A percentile compares a stretch with the other conserved stretches of the same genome.
Evolutionary conservation across 2,888 invertebrate genomes (phyloP).

Genomic region (Heliconius sara): DNA sequence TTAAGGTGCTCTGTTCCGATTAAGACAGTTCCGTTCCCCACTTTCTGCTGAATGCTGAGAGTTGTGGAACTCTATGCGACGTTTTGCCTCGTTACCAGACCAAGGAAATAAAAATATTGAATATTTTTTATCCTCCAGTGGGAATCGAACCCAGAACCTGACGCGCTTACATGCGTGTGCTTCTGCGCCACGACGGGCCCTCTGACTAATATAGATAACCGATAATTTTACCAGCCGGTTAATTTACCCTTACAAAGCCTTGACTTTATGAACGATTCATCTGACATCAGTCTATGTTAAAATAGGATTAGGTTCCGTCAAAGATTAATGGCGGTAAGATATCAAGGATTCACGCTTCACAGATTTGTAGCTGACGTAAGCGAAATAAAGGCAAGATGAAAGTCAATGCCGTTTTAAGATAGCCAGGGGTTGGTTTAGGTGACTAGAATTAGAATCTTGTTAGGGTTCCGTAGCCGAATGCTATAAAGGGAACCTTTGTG

Average conservation of each 20-base stretch:
- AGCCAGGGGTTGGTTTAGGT: not conserved
- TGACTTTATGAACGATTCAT: constrained; percentile 36
- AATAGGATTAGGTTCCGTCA: constrained; percentile 36
- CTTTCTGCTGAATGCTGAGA: no score
- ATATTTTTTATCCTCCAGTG: no score
- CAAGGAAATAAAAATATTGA: no score
- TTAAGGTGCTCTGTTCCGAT: no score
- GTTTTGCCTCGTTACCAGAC: no score
- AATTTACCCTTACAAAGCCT: not conserved
- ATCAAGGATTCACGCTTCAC: constrained; percentile 48
- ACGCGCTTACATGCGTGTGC: no score
- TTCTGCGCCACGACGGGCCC: no score
- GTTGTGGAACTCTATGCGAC: no score
- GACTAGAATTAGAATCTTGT: not conserved
- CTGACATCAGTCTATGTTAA: constrained; percentile 28
- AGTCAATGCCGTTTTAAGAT: not conserved
- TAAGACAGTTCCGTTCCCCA: no score
- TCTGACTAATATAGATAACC: not conserved
- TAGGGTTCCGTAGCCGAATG: not conserved
- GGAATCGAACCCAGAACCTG: no score
- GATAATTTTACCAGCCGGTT: not conserved
- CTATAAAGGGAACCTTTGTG: not conserved
- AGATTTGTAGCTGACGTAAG: constrained; percentile 42
- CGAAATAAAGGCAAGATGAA: constrained; percentile 29
- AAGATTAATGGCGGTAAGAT: constrained; percentile 46